Evolutionary conservation across 2,113 vertebrate species (phyloP).

Genomic region (Ctenomys sociabilis): DNA sequence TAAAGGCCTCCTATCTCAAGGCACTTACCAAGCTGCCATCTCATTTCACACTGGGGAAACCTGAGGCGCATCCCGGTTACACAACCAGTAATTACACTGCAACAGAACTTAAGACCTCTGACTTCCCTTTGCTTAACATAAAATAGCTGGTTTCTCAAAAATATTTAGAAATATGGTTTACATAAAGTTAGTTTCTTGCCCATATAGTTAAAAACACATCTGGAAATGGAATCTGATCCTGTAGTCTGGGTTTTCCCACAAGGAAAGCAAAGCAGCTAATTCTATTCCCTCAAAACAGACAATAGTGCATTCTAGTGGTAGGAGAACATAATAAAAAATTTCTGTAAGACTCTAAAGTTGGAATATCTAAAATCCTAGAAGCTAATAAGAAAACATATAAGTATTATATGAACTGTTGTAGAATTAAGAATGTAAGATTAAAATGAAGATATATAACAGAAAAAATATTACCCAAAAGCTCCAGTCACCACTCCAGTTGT

Average conservation of each 20-base stretch:
- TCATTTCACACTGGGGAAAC: constrained; percentile 41
- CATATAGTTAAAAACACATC: neutral
- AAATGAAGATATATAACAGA: constrained; percentile 25
- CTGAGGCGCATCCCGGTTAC: neutral
- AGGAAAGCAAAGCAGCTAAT: constrained; percentile 29
- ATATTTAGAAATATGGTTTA: constrained; percentile 31
- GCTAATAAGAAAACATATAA: constrained; percentile 16
- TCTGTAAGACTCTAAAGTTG: neutral
- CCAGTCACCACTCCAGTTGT: constrained; percentile 87
- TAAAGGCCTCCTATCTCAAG: neutral
- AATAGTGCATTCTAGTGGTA: constrained; percentile 76
- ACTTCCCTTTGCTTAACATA: constrained; percentile 32
- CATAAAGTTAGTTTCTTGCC: constrained; percentile 31
- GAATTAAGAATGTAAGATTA: constrained; percentile 9
- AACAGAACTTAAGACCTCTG: neutral
- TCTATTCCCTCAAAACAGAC: constrained; percentile 16
- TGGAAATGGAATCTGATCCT: neutral
- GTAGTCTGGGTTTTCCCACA: neutral
- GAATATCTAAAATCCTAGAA: constrained; percentile 33
- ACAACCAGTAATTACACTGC: neutral
- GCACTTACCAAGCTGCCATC: neutral
- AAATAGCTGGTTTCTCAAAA: constrained; percentile 56
- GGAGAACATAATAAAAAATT: neutral
- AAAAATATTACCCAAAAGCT: constrained; percentile 86
- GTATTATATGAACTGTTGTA: neutral